These are phyloP conservation scores for Nesoenas mayeri DNA, from an alignment of 2,113 vertebrate genomes.

Conservation along the genomic window DNA sequence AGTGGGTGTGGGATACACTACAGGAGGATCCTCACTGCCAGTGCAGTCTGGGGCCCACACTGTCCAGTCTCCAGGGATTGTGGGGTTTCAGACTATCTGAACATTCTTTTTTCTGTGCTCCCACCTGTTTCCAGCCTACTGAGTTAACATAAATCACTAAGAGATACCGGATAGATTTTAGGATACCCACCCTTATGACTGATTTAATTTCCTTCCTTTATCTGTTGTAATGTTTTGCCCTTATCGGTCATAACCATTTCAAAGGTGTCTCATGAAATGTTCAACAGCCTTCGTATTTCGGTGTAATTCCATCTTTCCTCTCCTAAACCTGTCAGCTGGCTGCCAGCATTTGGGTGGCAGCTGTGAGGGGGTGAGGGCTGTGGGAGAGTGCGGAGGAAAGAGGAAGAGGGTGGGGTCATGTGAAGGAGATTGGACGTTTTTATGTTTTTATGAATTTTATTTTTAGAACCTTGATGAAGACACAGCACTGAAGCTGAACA, in stretches of 20 bases:
- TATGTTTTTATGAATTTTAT: background rate
- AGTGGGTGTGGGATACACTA: background rate
- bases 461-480: conserved; percentile 29
- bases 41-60: background rate
- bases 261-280: background rate
- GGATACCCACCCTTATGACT: background rate
- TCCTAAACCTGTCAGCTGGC: background rate
- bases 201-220: background rate
- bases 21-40: background rate
- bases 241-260: background rate
- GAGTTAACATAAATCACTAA: background rate
- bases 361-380: background rate
- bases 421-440: background rate
- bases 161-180: background rate
- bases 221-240: background rate
- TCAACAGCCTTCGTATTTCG: background rate
- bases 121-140: background rate
- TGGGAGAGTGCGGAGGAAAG: background rate
- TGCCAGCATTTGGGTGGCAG: background rate
- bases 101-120: background rate
- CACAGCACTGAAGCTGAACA: background rate
- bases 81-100: background rate
- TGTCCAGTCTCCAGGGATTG: background rate
- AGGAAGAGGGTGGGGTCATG: background rate
- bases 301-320: background rate